Conservation (phyloP, 2,888 invertebrate species). For the Lissocephala sabroskyi region DNA sequence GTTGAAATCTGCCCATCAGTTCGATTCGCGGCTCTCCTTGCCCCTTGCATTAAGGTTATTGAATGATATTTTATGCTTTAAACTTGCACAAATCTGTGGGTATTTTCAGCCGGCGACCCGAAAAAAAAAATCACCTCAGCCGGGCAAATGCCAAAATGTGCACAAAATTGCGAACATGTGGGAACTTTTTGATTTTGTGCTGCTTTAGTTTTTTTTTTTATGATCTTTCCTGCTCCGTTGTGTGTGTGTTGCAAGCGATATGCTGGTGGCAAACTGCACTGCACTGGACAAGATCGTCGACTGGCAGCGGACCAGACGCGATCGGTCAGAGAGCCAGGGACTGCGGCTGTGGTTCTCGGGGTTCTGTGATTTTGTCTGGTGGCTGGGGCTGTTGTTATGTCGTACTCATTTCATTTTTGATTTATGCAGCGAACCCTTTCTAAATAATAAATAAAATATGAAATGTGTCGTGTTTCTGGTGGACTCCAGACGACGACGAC, state of each 20-base stretch:
- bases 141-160: constrained; percentile 35
- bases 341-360: constrained; percentile 4
- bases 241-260: constrained; percentile 34
- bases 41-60: constrained; percentile 47
- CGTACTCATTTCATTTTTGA: constrained; percentile 65
- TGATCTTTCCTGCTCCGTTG: constrained; percentile 28
- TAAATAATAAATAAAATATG: constrained; percentile 69
- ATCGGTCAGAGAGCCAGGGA: not conserved
- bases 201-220: constrained; percentile 11
- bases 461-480: constrained; percentile 51
- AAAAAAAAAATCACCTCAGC: constrained; percentile 18
- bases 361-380: constrained; percentile 12
- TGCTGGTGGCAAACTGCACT: constrained; percentile 43
- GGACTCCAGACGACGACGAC: constrained; percentile 9
- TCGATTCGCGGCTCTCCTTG: no score
- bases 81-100: constrained; percentile 53
- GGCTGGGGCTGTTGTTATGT: constrained; percentile 55
- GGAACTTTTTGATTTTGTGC: constrained; percentile 44
- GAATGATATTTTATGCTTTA: constrained; percentile 56
- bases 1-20: no score
- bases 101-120: constrained; percentile 15
- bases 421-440: constrained; percentile 66
- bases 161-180: constrained; percentile 66
- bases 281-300: constrained; percentile 44
- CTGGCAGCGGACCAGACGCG: constrained; percentile 16